phyloP scores from a whole-genome alignment of 1,140 invertebrate species.

The Acromyrmex charruanus region DNA sequence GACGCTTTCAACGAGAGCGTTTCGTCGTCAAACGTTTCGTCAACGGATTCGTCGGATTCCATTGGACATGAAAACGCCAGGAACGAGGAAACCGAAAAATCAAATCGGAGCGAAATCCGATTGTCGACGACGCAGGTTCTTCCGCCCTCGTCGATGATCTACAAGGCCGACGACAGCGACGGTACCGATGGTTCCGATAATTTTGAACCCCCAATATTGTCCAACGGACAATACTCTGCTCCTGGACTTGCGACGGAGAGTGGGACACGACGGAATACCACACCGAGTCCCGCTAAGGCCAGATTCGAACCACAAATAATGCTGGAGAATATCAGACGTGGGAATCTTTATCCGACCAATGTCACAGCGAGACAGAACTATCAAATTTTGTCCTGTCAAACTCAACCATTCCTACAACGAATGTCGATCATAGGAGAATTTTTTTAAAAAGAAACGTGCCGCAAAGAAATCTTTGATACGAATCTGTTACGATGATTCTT shows the following conservation, averaged over 20 bases:
- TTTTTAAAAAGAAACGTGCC: constrained; percentile 79
- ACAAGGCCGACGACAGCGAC: constrained; percentile 81
- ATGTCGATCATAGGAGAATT: constrained; percentile 92
- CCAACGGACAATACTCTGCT: constrained; percentile 62
- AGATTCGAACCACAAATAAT: constrained; percentile 88
- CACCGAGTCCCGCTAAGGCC: constrained; percentile 70
- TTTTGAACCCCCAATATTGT: constrained; percentile 72
- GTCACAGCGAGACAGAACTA: constrained; percentile 86
- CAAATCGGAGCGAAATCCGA: constrained; percentile 16
- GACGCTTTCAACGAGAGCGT: constrained; percentile 21
- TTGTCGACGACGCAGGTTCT: constrained; percentile 68
- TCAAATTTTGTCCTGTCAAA: constrained; percentile 89
- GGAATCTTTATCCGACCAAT: constrained; percentile 87
- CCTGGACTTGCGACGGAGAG: constrained; percentile 36
- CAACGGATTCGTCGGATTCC: not conserved
- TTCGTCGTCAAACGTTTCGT: not conserved
- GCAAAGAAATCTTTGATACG: not conserved
- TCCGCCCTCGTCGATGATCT: constrained; percentile 76
- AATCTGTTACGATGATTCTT: not conserved
- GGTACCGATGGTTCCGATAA: constrained; percentile 73
- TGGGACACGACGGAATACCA: constrained; percentile 47
- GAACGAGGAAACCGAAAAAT: not conserved
- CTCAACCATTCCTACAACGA: constrained; percentile 90
- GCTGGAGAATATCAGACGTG: constrained; percentile 88
- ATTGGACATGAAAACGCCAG: not conserved